These are phyloP conservation scores for Lasius fuliginosus DNA, from an alignment of 2,888 invertebrate species.

Conservation along the genomic window DNA sequence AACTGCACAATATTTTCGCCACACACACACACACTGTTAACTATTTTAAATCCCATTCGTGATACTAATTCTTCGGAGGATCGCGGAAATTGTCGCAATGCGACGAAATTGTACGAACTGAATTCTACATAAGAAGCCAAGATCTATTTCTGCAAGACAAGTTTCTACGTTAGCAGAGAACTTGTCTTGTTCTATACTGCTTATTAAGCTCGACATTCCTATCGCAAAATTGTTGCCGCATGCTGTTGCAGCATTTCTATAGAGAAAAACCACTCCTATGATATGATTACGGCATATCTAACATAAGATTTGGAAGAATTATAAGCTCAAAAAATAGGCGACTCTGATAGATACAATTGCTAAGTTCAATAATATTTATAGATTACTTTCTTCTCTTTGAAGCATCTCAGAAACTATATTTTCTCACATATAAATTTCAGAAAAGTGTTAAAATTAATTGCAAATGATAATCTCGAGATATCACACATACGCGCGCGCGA, in stretches of 20 bases:
- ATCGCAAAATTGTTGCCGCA: constrained; percentile 3
- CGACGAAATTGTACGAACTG: neutral
- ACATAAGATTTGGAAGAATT: neutral
- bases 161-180: neutral
- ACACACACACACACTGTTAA: constrained; percentile 27
- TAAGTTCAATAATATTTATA: neutral
- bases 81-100: neutral
- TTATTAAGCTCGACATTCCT: neutral
- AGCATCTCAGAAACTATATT: neutral
- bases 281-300: neutral
- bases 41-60: constrained; percentile 67
- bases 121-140: constrained; percentile 3
- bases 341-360: neutral
- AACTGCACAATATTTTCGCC: neutral
- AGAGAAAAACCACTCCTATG: neutral
- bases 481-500: neutral
- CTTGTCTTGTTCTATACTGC: neutral
- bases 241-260: constrained; percentile 6
- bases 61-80: neutral
- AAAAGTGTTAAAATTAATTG: neutral
- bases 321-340: neutral
- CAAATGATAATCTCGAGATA: neutral
- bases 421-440: constrained; percentile 1
- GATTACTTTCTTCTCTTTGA: neutral
- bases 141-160: neutral